These are phyloP conservation scores for Gnathonemus echidnorhynchus DNA, from an alignment of 2,113 vertebrate species.

Conservation along the genomic window DNA sequence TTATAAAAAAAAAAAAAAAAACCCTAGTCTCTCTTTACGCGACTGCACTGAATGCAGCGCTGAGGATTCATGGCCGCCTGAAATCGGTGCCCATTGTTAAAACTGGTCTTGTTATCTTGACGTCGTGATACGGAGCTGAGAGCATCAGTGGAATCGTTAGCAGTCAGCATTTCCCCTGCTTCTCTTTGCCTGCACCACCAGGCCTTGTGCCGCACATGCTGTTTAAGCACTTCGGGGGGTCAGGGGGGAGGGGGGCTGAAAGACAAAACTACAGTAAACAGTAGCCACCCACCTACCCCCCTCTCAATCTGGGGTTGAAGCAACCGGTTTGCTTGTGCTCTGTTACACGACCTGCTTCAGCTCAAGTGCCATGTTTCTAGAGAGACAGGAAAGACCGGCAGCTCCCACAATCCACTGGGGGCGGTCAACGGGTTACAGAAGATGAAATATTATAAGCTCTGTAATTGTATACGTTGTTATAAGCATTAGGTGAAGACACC, in stretches of 20 bases:
- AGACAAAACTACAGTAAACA: conserved; percentile 11
- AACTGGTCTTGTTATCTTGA: neutral
- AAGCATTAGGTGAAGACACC: neutral
- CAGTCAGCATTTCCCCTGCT: conserved; percentile 1
- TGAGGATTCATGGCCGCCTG: neutral
- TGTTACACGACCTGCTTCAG: conserved; percentile 5
- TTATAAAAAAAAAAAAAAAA: neutral
- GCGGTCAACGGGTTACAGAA: neutral
- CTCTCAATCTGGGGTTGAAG: neutral
- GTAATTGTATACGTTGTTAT: conserved; percentile 9
- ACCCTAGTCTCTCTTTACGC: neutral
- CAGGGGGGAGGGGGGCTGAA: neutral
- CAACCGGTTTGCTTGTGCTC: conserved; percentile 5
- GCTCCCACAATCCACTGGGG: neutral
- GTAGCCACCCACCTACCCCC: neutral
- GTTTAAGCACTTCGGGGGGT: neutral
- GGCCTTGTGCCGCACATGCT: neutral
- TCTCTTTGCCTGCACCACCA: neutral
- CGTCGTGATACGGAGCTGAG: neutral
- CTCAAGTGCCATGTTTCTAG: conserved; percentile 5
- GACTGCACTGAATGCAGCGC: neutral
- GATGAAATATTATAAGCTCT: neutral
- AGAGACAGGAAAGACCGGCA: neutral
- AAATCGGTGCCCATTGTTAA: neutral
- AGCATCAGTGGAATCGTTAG: neutral